Conservation (phyloP, 2,888 invertebrate genomes). For the Sarcophaga carnaria region DNA sequence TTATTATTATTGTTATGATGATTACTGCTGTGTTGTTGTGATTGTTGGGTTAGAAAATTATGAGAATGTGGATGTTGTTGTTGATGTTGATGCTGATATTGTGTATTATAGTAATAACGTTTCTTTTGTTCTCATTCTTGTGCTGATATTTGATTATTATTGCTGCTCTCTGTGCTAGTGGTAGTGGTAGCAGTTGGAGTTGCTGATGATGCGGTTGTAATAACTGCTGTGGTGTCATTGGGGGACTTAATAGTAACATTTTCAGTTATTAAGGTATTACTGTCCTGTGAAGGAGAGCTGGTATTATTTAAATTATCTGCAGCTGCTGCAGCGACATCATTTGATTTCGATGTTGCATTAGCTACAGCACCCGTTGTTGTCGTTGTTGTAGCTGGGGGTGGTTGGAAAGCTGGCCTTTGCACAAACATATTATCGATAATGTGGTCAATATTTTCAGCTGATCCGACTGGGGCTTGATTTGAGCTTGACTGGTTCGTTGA, state of each 20-base stretch:
- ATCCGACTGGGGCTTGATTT: slow-evolving; percentile 75
- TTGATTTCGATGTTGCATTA: slow-evolving; percentile 30
- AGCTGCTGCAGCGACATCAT: slow-evolving; percentile 29
- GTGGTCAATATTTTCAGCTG: slow-evolving; percentile 84
- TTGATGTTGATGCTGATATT: slow-evolving; percentile 65
- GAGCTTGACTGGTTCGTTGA: slow-evolving; percentile 64
- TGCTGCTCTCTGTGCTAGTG: slow-evolving; percentile 54
- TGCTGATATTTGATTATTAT: slow-evolving; percentile 68
- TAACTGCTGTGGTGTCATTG: slow-evolving; percentile 25
- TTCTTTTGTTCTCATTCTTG: slow-evolving; percentile 70
- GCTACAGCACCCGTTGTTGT: slow-evolving; percentile 39
- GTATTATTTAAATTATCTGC: slow-evolving; percentile 26
- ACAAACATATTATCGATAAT: slow-evolving; percentile 87
- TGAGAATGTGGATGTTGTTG: slow-evolving; percentile 53
- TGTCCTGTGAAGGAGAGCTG: slow-evolving; percentile 39
- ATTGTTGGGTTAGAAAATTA: slow-evolving; percentile 63
- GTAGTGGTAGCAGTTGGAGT: slow-evolving; percentile 34
- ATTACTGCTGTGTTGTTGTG: slow-evolving; percentile 57
- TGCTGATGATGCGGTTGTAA: slow-evolving; percentile 18
- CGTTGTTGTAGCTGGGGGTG: slow-evolving; percentile 72
- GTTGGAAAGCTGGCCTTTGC: slow-evolving; percentile 83
- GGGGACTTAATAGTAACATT: slow-evolving; percentile 19
- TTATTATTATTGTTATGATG: slow-evolving; percentile 57
- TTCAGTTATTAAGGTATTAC: slow-evolving; percentile 33
- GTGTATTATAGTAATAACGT: slow-evolving; percentile 68